Evolutionary conservation across 2,113 vertebrate genomes (phyloP).

Genomic region (Petrocephalus zakoni): DNA sequence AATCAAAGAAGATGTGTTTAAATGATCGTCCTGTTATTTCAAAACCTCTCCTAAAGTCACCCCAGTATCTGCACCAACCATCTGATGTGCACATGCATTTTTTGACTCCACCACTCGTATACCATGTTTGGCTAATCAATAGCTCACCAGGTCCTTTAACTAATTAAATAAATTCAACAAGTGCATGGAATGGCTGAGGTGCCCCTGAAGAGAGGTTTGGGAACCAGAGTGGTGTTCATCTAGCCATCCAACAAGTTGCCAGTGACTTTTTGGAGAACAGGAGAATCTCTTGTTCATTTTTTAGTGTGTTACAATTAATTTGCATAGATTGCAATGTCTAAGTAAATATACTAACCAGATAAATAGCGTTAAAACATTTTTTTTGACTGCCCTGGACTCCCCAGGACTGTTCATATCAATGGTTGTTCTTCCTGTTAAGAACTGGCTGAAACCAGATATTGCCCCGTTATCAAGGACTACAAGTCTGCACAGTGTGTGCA

Average conservation of each 20-base stretch:
- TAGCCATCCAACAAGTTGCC: background rate
- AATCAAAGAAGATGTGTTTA: background rate
- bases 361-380: background rate
- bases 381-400: background rate
- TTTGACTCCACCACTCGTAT: background rate
- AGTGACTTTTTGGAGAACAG: background rate
- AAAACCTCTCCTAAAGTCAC: background rate
- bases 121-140: background rate
- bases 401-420: background rate
- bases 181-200: background rate
- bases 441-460: background rate
- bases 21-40: background rate
- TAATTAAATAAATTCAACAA: background rate
- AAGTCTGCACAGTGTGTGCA: background rate
- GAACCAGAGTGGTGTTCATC: background rate
- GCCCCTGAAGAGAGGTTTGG: background rate
- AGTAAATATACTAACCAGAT: background rate
- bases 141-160: background rate
- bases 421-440: background rate
- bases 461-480: background rate
- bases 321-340: background rate
- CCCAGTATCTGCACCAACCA: background rate
- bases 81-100: background rate
- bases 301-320: background rate
- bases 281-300: background rate